A percentile compares a stretch with the other conserved stretches of the same genome.
These are phyloP conservation scores for Anas platyrhynchos DNA, from an alignment of 2,113 vertebrate species.

Conservation along the genomic window DNA sequence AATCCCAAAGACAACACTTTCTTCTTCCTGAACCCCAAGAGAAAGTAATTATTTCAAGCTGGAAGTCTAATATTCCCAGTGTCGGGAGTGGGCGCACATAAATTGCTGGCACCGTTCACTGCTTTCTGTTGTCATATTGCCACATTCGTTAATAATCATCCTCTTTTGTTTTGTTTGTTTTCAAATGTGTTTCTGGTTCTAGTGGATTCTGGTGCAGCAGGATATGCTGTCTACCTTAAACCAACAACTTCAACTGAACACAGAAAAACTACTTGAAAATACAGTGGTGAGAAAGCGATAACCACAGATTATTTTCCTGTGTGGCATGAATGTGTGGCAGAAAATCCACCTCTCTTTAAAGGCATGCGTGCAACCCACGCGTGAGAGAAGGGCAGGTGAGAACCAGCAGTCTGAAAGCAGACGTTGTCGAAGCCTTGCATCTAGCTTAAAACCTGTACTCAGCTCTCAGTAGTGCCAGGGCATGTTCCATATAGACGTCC, in stretches of 20 bases:
- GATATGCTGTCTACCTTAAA: slow-evolving; percentile 3
- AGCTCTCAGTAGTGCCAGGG: not conserved
- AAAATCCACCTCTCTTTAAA: slow-evolving; percentile 1
- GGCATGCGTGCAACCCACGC: not conserved
- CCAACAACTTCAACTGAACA: slow-evolving; percentile 49
- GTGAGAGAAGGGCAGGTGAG: not conserved
- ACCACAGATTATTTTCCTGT: not conserved
- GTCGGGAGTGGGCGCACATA: slow-evolving; percentile 61
- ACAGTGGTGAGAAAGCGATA: not conserved
- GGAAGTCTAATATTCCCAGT: slow-evolving; percentile 56
- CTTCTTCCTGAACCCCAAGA: slow-evolving; percentile 72
- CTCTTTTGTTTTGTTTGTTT: slow-evolving; percentile 24
- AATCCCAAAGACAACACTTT: slow-evolving; percentile 64
- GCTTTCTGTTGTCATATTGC: slow-evolving; percentile 56
- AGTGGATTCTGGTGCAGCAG: slow-evolving; percentile 9
- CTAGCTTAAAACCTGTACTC: not conserved
- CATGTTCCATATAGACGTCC: slow-evolving; percentile 21
- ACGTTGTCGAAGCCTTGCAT: not conserved
- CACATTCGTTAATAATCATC: slow-evolving; percentile 49
- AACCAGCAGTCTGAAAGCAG: not conserved
- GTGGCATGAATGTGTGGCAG: not conserved
- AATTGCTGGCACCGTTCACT: slow-evolving; percentile 59
- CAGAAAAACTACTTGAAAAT: slow-evolving; percentile 55
- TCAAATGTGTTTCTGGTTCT: slow-evolving; percentile 40
- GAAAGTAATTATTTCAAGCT: slow-evolving; percentile 73